Percentiles rank a stretch among this genome's conserved stretches.
Evolutionary conservation across 1,140 invertebrate species (phyloP).

Genomic region (Penaeus indicus): DNA sequence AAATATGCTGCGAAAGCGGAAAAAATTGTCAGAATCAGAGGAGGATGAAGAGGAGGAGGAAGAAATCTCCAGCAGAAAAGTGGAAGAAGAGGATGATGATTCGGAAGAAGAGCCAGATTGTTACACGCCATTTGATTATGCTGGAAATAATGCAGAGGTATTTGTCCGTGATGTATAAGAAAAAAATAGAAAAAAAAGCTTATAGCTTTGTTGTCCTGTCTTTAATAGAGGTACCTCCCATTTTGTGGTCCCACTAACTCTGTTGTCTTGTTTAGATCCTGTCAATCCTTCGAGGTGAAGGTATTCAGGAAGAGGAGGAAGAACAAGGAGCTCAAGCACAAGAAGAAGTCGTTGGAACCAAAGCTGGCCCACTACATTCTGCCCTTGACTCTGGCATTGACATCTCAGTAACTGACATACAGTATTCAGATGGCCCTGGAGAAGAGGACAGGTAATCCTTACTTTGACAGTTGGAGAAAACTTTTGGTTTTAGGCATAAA

Average conservation of each 20-base stretch:
- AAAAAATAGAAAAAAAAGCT: not conserved
- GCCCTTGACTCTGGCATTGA: conserved; percentile 46
- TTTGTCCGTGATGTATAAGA: not conserved
- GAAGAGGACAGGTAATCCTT: conserved; percentile 36
- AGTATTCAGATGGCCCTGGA: conserved; percentile 25
- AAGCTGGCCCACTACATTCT: conserved; percentile 22
- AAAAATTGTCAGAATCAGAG: conserved; percentile 54
- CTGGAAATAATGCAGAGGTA: conserved; percentile 58
- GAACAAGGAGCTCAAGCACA: not conserved
- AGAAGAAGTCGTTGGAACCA: conserved; percentile 1
- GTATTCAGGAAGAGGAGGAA: not conserved
- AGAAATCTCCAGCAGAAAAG: conserved; percentile 15
- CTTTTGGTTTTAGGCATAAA: too few relatives aligned
- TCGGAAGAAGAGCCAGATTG: conserved; percentile 52
- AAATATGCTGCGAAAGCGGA: conserved; percentile 54
- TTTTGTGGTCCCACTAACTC: not conserved
- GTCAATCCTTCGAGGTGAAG: conserved; percentile 38
- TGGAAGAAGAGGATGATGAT: conserved; percentile 61
- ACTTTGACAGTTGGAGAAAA: too few relatives aligned
- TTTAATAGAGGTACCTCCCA: not conserved
- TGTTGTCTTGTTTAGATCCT: conserved; percentile 20
- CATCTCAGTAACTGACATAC: conserved; percentile 47
- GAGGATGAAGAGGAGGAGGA: conserved; percentile 52
- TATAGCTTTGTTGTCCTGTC: not conserved
- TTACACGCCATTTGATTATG: conserved; percentile 65